A percentile compares a stretch with the other conserved stretches of the same genome.
Evolutionary conservation across 2,888 invertebrate genomes (phyloP).

Genomic region (Pyrocoelia pectoralis): DNA sequence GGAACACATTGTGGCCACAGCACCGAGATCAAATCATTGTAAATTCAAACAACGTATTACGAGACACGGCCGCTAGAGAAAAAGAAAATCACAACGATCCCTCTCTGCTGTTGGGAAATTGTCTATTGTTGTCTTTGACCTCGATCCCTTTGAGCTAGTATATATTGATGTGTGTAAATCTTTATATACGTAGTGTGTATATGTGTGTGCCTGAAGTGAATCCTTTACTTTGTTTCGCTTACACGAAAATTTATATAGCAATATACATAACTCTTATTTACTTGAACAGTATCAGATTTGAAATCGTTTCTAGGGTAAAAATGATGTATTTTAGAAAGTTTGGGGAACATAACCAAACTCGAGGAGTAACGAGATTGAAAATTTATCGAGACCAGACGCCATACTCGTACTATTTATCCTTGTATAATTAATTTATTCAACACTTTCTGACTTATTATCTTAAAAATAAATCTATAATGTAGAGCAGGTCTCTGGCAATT

Average conservation of each 20-base stretch:
- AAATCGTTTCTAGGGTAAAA: conserved; percentile 33
- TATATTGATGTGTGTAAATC: conserved; percentile 15
- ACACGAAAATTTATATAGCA: conserved; percentile 52
- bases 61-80: conserved; percentile 43
- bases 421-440: conserved; percentile 20
- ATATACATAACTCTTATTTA: conserved; percentile 55
- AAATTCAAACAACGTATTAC: conserved; percentile 52
- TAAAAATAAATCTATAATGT: conserved; percentile 14
- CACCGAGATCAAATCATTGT: conserved; percentile 41
- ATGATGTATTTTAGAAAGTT: conserved; percentile 25
- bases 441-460: conserved; percentile 7
- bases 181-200: conserved; percentile 24
- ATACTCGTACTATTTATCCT: conserved; percentile 6
- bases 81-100: conserved; percentile 49
- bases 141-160: conserved; percentile 49
- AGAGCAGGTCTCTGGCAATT: background rate
- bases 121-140: conserved; percentile 54
- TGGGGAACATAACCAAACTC: conserved; percentile 4
- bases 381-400: conserved; percentile 14
- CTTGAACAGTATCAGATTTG: conserved; percentile 46
- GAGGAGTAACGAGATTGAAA: conserved; percentile 11
- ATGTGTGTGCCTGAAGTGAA: conserved; percentile 43
- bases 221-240: conserved; percentile 45
- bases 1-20: conserved; percentile 26
- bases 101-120: conserved; percentile 48